Evolutionary conservation across 2,797 vertebrate genomes (phyloP), one percentile per base, ranked within the genome.

Genomic region (Scarus forsteni): DNA sequence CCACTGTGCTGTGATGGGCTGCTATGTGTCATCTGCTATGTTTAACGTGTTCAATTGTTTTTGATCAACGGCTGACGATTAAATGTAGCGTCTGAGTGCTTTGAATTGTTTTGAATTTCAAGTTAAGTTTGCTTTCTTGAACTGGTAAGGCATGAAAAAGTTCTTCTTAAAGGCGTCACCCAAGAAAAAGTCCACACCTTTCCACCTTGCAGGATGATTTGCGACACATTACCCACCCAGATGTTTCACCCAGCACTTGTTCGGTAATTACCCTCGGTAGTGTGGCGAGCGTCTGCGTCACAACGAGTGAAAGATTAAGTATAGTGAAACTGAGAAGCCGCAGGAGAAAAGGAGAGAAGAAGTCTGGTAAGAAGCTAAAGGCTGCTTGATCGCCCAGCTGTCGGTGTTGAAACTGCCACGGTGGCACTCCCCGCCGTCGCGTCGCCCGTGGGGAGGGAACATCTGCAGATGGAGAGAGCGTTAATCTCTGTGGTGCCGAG

Each of bases 301-400:
- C 80, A 73, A 59, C 40, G 62, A 79, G 80, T 65, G 70, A 80
- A 77, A 83, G 81, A 87, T 81, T 80, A 85, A 85, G 70, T 62
- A 77, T 3, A 13, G 80, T 62, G 83, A 61, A 60, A 76, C 50
- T 42, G 73, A 52, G 66, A 59, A 58, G 73, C 46, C 6, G 7
- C 15, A 71, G 65, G 72, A 80, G 78, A 11, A 38, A 49, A 77
- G 66, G 60, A 73, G 72, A 1, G 52, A 66, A 63, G 52, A 49
- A 53, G 70, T 77, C 75, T 67, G 77, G 42, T 14, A 58, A 61
- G 77, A 62, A 62, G 79, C 38, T 57, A 77, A 68, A 84, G 70
- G 75, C 70, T 75, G 81, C 85, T 72, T 82, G 80, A 85, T 73
- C 19, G 80, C 74, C 79, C 91, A 89, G 89, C 77, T 91, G 91